These are phyloP conservation scores for Phyllostomus discolor DNA, from an alignment of 2,113 vertebrate species.

Conservation along the genomic window DNA sequence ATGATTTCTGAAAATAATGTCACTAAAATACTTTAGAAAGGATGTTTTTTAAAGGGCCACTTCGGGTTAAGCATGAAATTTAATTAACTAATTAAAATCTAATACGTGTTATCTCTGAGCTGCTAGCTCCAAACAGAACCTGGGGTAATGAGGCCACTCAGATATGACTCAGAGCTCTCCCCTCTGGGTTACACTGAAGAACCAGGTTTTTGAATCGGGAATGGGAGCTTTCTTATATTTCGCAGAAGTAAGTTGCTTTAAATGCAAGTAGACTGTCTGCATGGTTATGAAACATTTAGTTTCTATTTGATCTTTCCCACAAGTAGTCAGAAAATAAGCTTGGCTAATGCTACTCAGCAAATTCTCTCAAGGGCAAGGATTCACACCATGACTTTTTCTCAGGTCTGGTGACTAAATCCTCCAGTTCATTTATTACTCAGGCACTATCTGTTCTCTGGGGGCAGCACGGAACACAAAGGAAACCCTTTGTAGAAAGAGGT, in stretches of 20 bases:
- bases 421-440: conserved; percentile 30
- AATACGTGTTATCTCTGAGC: neutral
- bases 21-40: neutral
- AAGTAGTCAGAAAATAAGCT: conserved; percentile 58
- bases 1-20: neutral
- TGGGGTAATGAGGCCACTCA: neutral
- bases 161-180: neutral
- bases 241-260: neutral
- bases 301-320: conserved; percentile 39
- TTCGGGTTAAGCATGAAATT: neutral
- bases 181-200: neutral
- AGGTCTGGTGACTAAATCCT: conserved; percentile 43
- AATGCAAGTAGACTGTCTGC: neutral
- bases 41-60: neutral
- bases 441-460: conserved; percentile 16
- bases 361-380: conserved; percentile 53
- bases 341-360: conserved; percentile 45
- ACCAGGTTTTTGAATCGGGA: neutral
- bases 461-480: neutral
- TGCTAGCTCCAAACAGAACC: neutral
- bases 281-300: conserved; percentile 61
- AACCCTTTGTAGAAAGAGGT: conserved; percentile 28
- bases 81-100: conserved; percentile 19
- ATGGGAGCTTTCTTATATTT: neutral
- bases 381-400: conserved; percentile 55